phyloP scores from a whole-genome alignment of 35 echinoderm and acorn worm species.

The Diadema setosum region DNA sequence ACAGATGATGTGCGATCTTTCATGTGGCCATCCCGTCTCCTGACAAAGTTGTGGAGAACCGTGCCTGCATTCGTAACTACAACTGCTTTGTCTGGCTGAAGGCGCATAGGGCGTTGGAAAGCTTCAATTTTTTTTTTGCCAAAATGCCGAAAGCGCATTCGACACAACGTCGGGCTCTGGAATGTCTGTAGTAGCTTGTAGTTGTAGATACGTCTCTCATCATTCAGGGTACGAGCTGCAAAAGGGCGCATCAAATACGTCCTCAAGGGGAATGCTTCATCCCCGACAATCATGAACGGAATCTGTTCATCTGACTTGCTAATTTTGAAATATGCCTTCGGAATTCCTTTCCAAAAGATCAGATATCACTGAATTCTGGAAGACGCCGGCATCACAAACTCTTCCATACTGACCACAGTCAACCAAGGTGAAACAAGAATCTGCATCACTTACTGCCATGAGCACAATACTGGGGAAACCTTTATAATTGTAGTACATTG shows the following conservation, averaged over 20 bases:
- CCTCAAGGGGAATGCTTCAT: slow-evolving; percentile 40
- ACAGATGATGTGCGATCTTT: slow-evolving; percentile 27
- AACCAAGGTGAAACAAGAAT: slow-evolving; percentile 22
- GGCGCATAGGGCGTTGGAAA: slow-evolving; percentile 17
- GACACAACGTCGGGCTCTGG: slow-evolving; percentile 15
- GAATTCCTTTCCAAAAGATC: slow-evolving; percentile 4
- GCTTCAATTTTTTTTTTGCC: slow-evolving; percentile 15
- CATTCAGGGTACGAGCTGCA: slow-evolving; percentile 8
- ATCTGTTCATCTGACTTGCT: slow-evolving; percentile 30
- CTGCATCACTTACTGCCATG: slow-evolving; percentile 40
- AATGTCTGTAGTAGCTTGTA: too few relatives aligned
- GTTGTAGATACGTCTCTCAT: slow-evolving; percentile 39
- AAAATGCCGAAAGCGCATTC: slow-evolving; percentile 55
- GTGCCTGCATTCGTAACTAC: slow-evolving; percentile 20
- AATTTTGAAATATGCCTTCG: background rate
- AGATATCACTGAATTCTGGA: slow-evolving; percentile 24
- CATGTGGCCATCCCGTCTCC: slow-evolving; percentile 22
- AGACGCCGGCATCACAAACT: slow-evolving; percentile 29
- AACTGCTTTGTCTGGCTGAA: slow-evolving; percentile 14
- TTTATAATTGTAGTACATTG: slow-evolving; percentile 56
- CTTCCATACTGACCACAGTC: slow-evolving; percentile 17
- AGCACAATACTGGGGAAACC: slow-evolving; percentile 33
- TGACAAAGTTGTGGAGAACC: slow-evolving; percentile 19
- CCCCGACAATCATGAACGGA: slow-evolving; percentile 31
- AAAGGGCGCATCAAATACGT: slow-evolving; percentile 43